Percentiles rank a stretch among this genome's conserved stretches.
Evolutionary conservation across 2,888 invertebrate genomes (phyloP).

Genomic region (Euplexia lucipara): DNA sequence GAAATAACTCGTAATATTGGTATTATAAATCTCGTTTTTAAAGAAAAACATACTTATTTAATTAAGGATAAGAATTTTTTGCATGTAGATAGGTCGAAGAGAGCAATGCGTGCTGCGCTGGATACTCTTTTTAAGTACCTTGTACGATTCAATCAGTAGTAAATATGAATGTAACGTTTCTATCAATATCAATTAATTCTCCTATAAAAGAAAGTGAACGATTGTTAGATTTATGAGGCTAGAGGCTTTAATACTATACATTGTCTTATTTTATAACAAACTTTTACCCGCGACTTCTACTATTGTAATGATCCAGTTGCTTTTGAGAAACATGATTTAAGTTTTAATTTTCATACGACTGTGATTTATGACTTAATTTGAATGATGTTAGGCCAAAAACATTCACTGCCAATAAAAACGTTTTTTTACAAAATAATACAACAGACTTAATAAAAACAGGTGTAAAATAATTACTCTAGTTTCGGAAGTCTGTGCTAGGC

Average conservation of each 20-base stretch:
- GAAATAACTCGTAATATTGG: not conserved
- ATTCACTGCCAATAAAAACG: too few relatives aligned
- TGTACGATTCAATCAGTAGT: conserved; percentile 7
- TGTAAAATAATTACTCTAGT: too few relatives aligned
- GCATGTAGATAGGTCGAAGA: not conserved
- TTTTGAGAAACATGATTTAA: conserved; percentile 25
- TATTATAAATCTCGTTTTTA: not conserved
- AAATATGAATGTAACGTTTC: conserved; percentile 25
- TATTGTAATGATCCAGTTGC: conserved; percentile 27
- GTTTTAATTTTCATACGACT: conserved; percentile 15
- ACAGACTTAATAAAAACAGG: too few relatives aligned
- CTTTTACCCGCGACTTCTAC: conserved; percentile 41
- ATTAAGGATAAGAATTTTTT: not conserved
- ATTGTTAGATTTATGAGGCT: conserved; percentile 55
- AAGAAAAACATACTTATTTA: not conserved
- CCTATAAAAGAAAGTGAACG: conserved; percentile 54
- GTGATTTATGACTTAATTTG: conserved; percentile 21
- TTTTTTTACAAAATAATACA: too few relatives aligned
- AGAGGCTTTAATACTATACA: conserved; percentile 40
- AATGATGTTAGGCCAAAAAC: not conserved
- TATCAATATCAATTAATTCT: conserved; percentile 39
- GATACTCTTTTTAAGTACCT: not conserved
- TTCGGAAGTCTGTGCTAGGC: too few relatives aligned
- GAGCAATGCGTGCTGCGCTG: too few relatives aligned
- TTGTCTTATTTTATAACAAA: conserved; percentile 47